Base-by-base conservation (phyloP, 2,113 vertebrate species). In the Cnemophilus loriae region DNA sequence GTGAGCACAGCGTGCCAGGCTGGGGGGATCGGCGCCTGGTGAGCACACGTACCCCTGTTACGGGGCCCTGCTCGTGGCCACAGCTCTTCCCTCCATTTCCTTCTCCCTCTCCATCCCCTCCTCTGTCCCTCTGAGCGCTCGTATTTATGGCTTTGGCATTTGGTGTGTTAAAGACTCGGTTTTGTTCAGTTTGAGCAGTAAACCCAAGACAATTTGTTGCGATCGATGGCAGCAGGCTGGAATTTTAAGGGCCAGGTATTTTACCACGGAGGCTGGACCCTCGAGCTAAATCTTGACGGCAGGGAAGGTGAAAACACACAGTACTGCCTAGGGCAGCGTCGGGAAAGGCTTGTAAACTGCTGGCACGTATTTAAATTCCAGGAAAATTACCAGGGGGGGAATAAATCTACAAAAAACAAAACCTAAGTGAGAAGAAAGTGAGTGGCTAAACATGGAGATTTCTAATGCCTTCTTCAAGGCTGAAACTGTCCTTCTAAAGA, bases 241-340 rank as follows among this genome's bases (percentile, higher is more conserved):
- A 86, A 95, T 91, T 85, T 93, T 92, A 96, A 96, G 74, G 89
- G 82, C 85, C 55, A 52, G 77, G 47, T 92, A 84, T 97, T 95
- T 96, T 94, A 87, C 83, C 60, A 44, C 3, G 2, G 73, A 50
- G 84, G 44, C 26, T n/a, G 41, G 81, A 74, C 49, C 69, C 64
- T 60, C 4, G 4, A 94, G 90, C 89, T 92, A 90, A 95, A 93
- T 71, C 83, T 94, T 61, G 87, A 70, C 71, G 78, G 81, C 60
- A 75, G 22, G 4, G 52, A 90, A 96, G 85, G 88, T 52, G 55
- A 84, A 88, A 87, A 91, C 76, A 65, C 13, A 33, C n/a, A 59
- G n/a, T 52, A 57, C 41, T 70, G 93, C 90, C 95, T 89, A 79
- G 3, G 46, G 91, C 60, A 46, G 89, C 33, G 0, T 64, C 5